A percentile compares a stretch with the other conserved stretches of the same genome.
Conservation (phyloP, 1,140 invertebrate species). For the Drosophila erecta region DNA sequence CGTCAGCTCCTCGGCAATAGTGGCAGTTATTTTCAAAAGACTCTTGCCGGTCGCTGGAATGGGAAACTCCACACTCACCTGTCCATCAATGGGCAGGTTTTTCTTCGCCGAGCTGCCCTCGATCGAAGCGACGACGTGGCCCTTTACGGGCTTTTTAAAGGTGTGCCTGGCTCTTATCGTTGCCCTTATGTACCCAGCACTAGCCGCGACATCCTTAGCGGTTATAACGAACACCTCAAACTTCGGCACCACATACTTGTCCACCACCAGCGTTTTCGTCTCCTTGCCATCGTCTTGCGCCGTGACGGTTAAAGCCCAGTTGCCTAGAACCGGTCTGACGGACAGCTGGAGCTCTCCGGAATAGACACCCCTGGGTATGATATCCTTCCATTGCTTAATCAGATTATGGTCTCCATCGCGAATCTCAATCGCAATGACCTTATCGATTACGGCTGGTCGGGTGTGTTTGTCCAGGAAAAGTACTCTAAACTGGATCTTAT, state of each 20-base stretch:
- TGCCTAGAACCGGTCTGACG: conserved; percentile 93
- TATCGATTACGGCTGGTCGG: conserved; percentile 86
- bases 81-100: conserved; percentile 89
- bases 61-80: conserved; percentile 88
- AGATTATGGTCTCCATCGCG: conserved; percentile 63
- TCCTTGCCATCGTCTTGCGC: conserved; percentile 25
- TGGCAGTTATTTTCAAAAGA: conserved; percentile 89
- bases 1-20: conserved; percentile 91
- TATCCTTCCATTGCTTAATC: conserved; percentile 91
- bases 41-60: conserved; percentile 57
- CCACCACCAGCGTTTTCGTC: conserved; percentile 83
- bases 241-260: conserved; percentile 96
- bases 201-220: conserved; percentile 91
- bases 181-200: conserved; percentile 90
- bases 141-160: conserved; percentile 91
- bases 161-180: conserved; percentile 90
- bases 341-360: conserved; percentile 92
- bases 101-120: conserved; percentile 86
- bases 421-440: conserved; percentile 53
- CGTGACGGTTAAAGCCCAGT: conserved; percentile 92
- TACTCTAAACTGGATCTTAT: conserved; percentile 93
- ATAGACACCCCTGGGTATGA: conserved; percentile 91
- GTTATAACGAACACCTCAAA: conserved; percentile 94
- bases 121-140: conserved; percentile 88
- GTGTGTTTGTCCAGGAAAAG: conserved; percentile 91